Percentiles rank a stretch among this genome's conserved stretches.
These are phyloP conservation scores for Bursaphelenchus okinawaensis DNA, from an alignment of 2,888 invertebrate genomes.

Conservation along the genomic window DNA sequence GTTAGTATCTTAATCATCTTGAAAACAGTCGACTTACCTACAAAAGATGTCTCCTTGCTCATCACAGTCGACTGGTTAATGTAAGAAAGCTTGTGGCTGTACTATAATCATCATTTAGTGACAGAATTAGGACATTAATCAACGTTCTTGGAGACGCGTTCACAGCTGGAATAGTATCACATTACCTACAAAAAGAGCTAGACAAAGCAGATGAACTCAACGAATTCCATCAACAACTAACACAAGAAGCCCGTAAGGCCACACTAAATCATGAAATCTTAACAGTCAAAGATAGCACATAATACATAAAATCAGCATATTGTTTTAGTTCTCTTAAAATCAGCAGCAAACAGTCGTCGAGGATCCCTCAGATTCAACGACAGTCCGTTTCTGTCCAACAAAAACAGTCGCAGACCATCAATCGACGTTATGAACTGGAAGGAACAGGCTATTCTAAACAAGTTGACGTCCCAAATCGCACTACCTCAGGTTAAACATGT, in stretches of 20 bases:
- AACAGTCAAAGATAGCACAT: background rate
- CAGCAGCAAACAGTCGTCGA: constrained; percentile 36
- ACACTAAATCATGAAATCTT: background rate
- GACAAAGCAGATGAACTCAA: constrained; percentile 43
- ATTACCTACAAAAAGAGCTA: constrained; percentile 34
- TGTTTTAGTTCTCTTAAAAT: constrained; percentile 38
- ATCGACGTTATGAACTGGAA: constrained; percentile 26
- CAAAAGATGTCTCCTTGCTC: constrained; percentile 66
- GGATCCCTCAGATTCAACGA: constrained; percentile 29
- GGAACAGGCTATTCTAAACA: constrained; percentile 29
- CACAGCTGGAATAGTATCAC: constrained; percentile 46
- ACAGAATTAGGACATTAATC: constrained; percentile 51
- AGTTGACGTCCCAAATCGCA: constrained; percentile 17
- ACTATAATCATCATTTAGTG: constrained; percentile 32
- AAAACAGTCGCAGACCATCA: constrained; percentile 8
- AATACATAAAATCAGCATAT: background rate
- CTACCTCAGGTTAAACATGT: constrained; percentile 26
- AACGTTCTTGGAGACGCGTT: constrained; percentile 56
- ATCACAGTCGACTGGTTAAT: constrained; percentile 69
- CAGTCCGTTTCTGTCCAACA: background rate
- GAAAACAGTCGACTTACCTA: constrained; percentile 67
- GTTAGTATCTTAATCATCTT: constrained; percentile 69
- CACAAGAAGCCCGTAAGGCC: constrained; percentile 43
- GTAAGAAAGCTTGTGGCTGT: constrained; percentile 60
- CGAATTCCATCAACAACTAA: constrained; percentile 45